These are phyloP conservation scores for Setophaga petechia DNA, from an alignment of 2,113 vertebrate species.

Conservation along the genomic window DNA sequence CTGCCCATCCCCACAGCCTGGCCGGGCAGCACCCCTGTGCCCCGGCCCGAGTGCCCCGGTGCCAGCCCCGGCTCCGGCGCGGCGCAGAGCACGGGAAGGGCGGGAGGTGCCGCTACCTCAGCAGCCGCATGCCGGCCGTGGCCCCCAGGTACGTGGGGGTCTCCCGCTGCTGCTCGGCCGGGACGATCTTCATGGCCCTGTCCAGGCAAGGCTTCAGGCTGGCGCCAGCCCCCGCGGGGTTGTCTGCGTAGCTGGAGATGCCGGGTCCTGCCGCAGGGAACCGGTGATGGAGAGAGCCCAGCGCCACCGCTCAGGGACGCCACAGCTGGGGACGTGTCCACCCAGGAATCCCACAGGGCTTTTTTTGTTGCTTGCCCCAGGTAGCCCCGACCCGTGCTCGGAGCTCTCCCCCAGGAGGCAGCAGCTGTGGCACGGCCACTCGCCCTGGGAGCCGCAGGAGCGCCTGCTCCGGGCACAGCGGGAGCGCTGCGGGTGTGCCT, in stretches of 20 bases:
- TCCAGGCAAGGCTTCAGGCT: conserved; percentile 72
- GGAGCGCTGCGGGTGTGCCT: fast-evolving
- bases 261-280: conserved; percentile 61
- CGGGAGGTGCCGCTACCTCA: conserved; percentile 32
- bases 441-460: fast-evolving
- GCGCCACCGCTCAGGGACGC: not conserved
- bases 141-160: conserved; percentile 74
- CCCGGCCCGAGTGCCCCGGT: not conserved
- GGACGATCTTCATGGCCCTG: conserved; percentile 55
- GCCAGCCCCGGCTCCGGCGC: not conserved
- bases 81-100: not conserved
- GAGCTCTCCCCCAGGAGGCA: not conserved
- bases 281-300: not conserved
- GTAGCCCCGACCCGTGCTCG: fast-evolving
- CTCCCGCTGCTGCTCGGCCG: conserved; percentile 1
- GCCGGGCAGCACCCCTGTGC: fast-evolving
- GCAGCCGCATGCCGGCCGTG: conserved; percentile 77
- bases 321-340: fast-evolving
- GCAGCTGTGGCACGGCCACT: fast-evolving
- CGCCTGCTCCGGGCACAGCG: fast-evolving
- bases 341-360: fast-evolving
- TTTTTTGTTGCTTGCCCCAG: fast-evolving
- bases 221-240: not conserved
- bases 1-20: not conserved
- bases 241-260: conserved; percentile 54